Evolutionary conservation across 2,797 vertebrate species (phyloP).

Genomic region (Emydoidea blandingii): DNA sequence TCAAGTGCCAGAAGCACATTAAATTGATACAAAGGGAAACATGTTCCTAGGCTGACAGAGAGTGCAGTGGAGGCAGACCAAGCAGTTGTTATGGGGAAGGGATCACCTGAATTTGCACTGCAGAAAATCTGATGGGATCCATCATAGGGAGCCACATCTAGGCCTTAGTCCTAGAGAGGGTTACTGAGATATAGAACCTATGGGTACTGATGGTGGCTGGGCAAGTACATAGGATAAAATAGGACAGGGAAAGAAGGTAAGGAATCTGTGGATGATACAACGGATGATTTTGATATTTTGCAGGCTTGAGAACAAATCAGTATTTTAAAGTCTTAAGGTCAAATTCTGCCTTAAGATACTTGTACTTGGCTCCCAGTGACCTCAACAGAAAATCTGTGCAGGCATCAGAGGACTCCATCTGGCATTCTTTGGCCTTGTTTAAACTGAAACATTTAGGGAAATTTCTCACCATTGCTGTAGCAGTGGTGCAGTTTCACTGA

Average conservation of each 20-base stretch:
- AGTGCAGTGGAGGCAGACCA: not conserved
- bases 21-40: not conserved
- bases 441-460: not conserved
- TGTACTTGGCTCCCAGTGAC: conserved; percentile 13
- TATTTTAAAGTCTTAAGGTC: not conserved
- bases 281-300: not conserved
- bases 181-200: not conserved
- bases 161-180: not conserved
- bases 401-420: conserved; percentile 32
- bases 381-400: conserved; percentile 41
- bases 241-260: not conserved
- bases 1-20: not conserved
- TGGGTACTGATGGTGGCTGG: not conserved
- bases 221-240: not conserved
- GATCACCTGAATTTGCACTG: not conserved
- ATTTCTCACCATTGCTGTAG: not conserved
- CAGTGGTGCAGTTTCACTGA: not conserved
- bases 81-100: not conserved
- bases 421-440: conserved; percentile 48
- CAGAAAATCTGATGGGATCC: not conserved
- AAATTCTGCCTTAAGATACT: conserved; percentile 10
- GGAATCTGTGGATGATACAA: conserved; percentile 22
- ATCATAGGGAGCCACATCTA: not conserved
- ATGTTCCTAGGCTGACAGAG: not conserved
- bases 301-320: not conserved